Conservation (phyloP, 2,888 invertebrate species). For the Onthophagus sagittarius region DNA sequence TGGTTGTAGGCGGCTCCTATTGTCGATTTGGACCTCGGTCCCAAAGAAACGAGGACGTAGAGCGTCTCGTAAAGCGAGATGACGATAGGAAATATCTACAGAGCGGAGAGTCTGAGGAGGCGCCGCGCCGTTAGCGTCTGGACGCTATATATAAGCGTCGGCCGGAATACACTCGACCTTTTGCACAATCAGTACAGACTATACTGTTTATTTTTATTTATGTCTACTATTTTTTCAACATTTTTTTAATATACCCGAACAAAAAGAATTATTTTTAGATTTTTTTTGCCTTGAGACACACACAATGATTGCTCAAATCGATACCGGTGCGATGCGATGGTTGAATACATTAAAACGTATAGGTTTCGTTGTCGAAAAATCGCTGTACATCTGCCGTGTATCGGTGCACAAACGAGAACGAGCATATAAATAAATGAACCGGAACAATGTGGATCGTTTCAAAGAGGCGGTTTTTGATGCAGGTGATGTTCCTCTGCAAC, state of each 20-base stretch:
- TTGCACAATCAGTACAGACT: slow-evolving; percentile 37
- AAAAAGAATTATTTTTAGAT: neutral
- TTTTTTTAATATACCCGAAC: neutral
- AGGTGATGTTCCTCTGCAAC: neutral
- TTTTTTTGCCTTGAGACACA: neutral
- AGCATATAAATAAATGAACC: neutral
- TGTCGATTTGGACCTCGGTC: neutral
- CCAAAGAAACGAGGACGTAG: neutral
- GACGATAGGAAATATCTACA: slow-evolving; percentile 11
- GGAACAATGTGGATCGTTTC: neutral
- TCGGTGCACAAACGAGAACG: neutral
- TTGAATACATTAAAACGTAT: neutral
- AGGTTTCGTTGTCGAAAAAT: neutral
- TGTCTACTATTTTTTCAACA: neutral
- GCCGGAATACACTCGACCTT: slow-evolving; percentile 42
- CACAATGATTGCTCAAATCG: neutral
- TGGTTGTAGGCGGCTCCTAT: slow-evolving; percentile 8
- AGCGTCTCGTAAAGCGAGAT: slow-evolving; percentile 3
- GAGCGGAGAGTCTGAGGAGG: neutral
- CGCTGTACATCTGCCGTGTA: neutral
- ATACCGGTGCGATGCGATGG: too few relatives aligned
- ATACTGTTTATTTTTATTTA: slow-evolving; percentile 39
- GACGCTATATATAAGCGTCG: slow-evolving; percentile 35
- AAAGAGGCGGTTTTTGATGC: neutral
- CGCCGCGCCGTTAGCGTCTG: slow-evolving; percentile 24